A percentile compares a stretch with the other conserved stretches of the same genome.
phyloP scores from a whole-genome alignment of 2,113 vertebrate genomes.

The Megaleporinus macrocephalus region DNA sequence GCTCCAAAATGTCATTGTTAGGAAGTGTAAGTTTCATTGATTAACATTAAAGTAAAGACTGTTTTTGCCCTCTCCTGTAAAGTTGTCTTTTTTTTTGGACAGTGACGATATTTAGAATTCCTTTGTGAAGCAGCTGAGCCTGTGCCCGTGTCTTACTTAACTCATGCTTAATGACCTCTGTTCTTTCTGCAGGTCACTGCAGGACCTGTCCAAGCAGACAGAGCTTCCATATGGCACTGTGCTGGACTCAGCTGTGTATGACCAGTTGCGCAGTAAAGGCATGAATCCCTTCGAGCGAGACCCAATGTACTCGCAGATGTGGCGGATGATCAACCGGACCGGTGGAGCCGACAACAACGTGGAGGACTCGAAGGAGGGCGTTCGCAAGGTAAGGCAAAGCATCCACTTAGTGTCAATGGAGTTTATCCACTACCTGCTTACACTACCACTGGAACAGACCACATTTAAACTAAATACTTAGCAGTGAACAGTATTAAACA shows the following conservation, averaged over 20 bases:
- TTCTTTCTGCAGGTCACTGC: slow-evolving; percentile 85
- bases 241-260: slow-evolving; percentile 94
- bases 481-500: too few relatives aligned
- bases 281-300: slow-evolving; percentile 98
- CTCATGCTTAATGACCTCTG: background rate
- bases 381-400: slow-evolving; percentile 87
- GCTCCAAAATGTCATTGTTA: too few relatives aligned
- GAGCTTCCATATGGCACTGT: slow-evolving; percentile 97
- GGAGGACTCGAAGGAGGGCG: slow-evolving; percentile 90
- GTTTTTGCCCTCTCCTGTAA: too few relatives aligned
- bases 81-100: too few relatives aligned
- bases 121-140: too few relatives aligned
- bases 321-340: slow-evolving; percentile 97
- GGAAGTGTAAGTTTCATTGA: too few relatives aligned
- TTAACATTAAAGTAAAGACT: too few relatives aligned
- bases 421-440: too few relatives aligned
- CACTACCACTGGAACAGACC: background rate
- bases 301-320: slow-evolving; percentile 98
- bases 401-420: too few relatives aligned
- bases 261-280: slow-evolving; percentile 93
- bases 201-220: slow-evolving; percentile 96
- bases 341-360: slow-evolving; percentile 94
- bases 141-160: too few relatives aligned
- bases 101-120: too few relatives aligned
- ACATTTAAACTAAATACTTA: too few relatives aligned